Base-by-base conservation (phyloP, 2,797 vertebrate species). In the Iguana delicatissima region DNA sequence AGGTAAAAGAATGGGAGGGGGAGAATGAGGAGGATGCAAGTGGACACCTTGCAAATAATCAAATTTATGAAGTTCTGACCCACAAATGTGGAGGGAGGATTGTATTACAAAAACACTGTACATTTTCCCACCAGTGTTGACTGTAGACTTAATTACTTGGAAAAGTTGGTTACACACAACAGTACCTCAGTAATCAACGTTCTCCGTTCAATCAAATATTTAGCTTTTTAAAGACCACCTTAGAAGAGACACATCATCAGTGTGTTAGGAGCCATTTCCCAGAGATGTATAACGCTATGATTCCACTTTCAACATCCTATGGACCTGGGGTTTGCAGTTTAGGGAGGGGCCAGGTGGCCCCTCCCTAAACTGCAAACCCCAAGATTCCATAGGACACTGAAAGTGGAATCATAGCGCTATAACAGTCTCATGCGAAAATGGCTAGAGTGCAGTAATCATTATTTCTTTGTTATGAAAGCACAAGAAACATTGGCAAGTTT, bases 381-480 rank as follows among this genome's bases (percentile, higher is more conserved):
- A 72, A 8, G 69, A 72, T 16, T 18, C 57, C 57, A 59, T 59
- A 72, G 24, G 69, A 42, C 3, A 3, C 3, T 42, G 42, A 42
- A 42, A 42, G 3, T 29, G 69, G 9, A n/a, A 13, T 32, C 26
- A 32, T 13, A 29, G 32, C 26, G 57, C 18, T 79, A 26, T 12
- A n/a, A 32, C 6, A 42, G 42, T 42, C 42, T 42, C 3, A 3
- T 12, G n/a, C 69, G 35, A n/a, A 38, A 35, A 32, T 18, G 4
- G 13, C 62, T 6, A 67, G 3, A 69, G 26, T 32, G 3, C 35
- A 22, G n/a, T 38, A 74, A 74, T 18, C 16, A 6, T 22, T 50
- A 35, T 81, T 82, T 38, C 67, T 81, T 82, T 69, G 72, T 69
- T 16, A 73, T 81, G 35, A 82, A 88, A 73, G 46, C 35, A 72